Evolutionary conservation across 2,113 vertebrate species (phyloP), one percentile per base, ranked within the genome.

Genomic region (Solenodon paradoxus): DNA sequence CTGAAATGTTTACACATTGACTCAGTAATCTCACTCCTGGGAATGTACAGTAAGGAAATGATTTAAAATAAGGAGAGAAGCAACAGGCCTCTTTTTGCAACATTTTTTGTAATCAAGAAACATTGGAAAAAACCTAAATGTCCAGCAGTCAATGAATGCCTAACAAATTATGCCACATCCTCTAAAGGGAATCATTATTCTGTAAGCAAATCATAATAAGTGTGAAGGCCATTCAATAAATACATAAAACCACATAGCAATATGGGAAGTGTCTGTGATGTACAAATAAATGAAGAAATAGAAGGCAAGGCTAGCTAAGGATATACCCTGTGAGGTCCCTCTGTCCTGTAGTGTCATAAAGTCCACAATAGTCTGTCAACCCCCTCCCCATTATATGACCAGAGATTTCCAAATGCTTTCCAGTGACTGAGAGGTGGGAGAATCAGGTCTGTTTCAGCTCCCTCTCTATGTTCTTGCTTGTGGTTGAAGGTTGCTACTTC

Each of bases 71-170:
- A 75, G 79, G 77, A 68, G 89, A 71, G 71, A 66, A 91, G 63
- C 49, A 75, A 78, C 72, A 47, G 75, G 38, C 61, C 55, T 78
- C 78, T 90, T 96, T 95, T 90, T 95, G 71, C 42, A 95, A 77
- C 61, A 88, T 95, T 92, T 88, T 95, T 97, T 95, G 77, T 94
- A 92, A 90, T 95, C 90, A 92, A 3, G 45, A 95, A 95, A 94
- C 92, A 90, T 3, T 96, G 96, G 97, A 95, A 97, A 97, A 96
- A 97, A 95, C 94, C 96, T 93, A 97, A 97, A 96, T 97, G 81
- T 84, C 96, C 96, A 97, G 81, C 49, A 96, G 82, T 88, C 88
- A 90, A 95, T 90, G 90, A 94, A 74, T 88, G 71, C n/a, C 61
- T 97, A 72, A 87, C 80, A 95, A 95, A 97, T 95, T 80, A 81